These are phyloP conservation scores for Synergus laeviventris DNA, from an alignment of 2,888 invertebrate genomes.

Conservation along the genomic window DNA sequence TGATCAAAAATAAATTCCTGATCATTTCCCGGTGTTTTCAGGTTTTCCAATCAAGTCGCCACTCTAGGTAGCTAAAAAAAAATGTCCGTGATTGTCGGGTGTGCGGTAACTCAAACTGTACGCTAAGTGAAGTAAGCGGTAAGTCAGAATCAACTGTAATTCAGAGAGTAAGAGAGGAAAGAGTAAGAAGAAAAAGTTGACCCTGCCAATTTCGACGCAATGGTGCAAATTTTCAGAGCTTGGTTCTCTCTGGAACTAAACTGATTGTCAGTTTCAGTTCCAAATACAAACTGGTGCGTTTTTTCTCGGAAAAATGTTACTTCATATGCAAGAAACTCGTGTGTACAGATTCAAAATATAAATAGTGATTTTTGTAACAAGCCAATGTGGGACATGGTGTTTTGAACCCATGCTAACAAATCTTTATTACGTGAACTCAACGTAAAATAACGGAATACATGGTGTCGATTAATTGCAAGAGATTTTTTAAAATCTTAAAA, in stretches of 20 bases:
- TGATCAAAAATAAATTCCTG: too few species aligned
- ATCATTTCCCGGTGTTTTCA: too few species aligned
- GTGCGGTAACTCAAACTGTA: too few species aligned
- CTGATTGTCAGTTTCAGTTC: neutral
- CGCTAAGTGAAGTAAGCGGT: too few species aligned
- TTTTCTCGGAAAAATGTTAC: neutral
- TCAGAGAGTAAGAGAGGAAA: slow-evolving; percentile 18
- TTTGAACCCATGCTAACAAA: neutral
- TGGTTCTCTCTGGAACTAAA: slow-evolving; percentile 12
- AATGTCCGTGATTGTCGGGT: too few species aligned
- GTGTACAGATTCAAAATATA: neutral
- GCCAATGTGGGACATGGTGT: neutral
- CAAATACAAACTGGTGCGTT: neutral
- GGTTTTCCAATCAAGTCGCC: too few species aligned
- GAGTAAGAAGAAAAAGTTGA: neutral
- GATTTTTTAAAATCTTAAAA: too few species aligned
- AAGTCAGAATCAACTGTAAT: slow-evolving; percentile 31
- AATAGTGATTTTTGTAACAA: neutral
- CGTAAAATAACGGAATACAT: neutral
- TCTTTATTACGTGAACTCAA: neutral
- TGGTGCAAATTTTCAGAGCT: neutral
- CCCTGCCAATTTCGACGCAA: neutral
- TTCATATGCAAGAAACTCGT: neutral
- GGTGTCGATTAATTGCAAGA: too few species aligned
- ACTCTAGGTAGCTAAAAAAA: too few species aligned